Percentiles rank a stretch among this genome's conserved stretches.
These are phyloP conservation scores for Hirudo medicinalis DNA, from an alignment of 1,140 invertebrate species.

Conservation along the genomic window DNA sequence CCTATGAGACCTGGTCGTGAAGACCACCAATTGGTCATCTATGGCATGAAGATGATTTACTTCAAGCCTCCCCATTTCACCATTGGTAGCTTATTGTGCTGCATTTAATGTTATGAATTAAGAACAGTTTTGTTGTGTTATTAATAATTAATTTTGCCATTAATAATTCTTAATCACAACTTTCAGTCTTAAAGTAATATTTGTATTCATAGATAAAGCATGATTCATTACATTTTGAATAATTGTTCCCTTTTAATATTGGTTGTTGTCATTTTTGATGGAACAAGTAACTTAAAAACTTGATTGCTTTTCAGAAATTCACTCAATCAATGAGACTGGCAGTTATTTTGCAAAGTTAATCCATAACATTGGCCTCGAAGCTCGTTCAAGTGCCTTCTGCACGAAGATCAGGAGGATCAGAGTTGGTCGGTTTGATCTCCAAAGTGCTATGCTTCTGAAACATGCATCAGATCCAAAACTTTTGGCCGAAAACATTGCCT, in stretches of 20 bases:
- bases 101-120: background rate
- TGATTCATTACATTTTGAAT: too few species aligned
- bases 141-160: too few species aligned
- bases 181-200: background rate
- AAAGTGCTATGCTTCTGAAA: constrained; percentile 62
- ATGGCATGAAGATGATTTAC: constrained; percentile 68
- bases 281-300: too few species aligned
- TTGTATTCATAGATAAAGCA: too few species aligned
- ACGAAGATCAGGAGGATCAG: constrained; percentile 63
- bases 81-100: constrained; percentile 50
- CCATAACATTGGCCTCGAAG: constrained; percentile 61
- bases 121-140: background rate
- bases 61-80: constrained; percentile 70
- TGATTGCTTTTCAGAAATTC: constrained; percentile 55
- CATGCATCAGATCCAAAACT: constrained; percentile 38
- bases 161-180: too few species aligned
- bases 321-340: constrained; percentile 67
- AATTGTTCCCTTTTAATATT: too few species aligned
- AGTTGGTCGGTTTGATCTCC: constrained; percentile 64
- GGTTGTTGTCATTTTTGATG: too few species aligned
- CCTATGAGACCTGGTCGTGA: constrained; percentile 55
- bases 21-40: constrained; percentile 59
- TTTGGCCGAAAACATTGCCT: background rate
- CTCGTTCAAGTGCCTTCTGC: constrained; percentile 66
- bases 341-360: constrained; percentile 59